Evolutionary conservation across 2,888 invertebrate genomes (phyloP).

Genomic region (Pyrrhia umbra): DNA sequence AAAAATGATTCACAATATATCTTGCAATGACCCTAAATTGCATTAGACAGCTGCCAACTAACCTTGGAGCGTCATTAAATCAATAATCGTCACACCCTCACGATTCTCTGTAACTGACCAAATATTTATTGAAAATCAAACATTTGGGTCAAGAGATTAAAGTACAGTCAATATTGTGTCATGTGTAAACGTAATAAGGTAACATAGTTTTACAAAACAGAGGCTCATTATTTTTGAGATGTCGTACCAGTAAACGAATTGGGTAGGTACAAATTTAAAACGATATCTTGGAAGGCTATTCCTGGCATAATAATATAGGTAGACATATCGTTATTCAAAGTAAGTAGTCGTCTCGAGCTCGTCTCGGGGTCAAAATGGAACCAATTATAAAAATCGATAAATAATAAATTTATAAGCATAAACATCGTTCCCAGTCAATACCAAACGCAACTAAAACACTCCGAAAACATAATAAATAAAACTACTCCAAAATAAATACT

Average conservation of each 20-base stretch:
- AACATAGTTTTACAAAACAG: constrained; percentile 15
- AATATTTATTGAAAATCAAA: constrained; percentile 38
- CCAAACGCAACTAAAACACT: too few relatives aligned
- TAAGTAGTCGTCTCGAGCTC: too few relatives aligned
- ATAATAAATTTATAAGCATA: too few relatives aligned
- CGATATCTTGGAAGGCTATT: too few relatives aligned
- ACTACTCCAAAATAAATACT: background rate
- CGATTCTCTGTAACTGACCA: constrained; percentile 14
- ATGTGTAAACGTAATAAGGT: constrained; percentile 26
- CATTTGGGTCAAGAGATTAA: constrained; percentile 50
- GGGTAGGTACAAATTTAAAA: too few relatives aligned
- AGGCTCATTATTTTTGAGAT: constrained; percentile 21
- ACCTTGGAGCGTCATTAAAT: constrained; percentile 32
- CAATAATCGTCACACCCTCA: constrained; percentile 16
- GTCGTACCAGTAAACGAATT: too few relatives aligned
- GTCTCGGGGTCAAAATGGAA: too few relatives aligned
- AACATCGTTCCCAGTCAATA: too few relatives aligned
- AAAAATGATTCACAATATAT: background rate
- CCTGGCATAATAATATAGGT: too few relatives aligned
- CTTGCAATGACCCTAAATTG: constrained; percentile 19
- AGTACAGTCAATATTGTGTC: constrained; percentile 42
- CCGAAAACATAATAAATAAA: too few relatives aligned
- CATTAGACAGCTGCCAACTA: constrained; percentile 17
- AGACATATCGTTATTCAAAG: too few relatives aligned
- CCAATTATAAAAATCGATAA: too few relatives aligned